Conservation (phyloP, 2,888 invertebrate genomes). For the Cosmia trapezina region DNA sequence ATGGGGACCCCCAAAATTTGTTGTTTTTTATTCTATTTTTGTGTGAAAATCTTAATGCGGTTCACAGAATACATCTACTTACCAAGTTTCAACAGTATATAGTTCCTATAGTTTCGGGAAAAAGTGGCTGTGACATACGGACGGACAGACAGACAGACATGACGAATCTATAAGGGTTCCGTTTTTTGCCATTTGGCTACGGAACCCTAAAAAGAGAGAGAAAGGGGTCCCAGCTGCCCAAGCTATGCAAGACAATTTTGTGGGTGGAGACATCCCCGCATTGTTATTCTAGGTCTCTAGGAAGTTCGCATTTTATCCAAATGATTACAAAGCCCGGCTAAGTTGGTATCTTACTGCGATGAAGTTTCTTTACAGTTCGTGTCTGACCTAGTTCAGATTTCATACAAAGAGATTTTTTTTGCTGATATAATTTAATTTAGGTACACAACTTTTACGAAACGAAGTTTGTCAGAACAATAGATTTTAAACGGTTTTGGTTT, state of each 20-base stretch:
- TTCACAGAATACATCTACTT: no score
- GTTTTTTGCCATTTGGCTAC: no score
- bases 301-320: conserved; percentile 39
- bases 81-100: no score
- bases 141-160: no score
- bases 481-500: not conserved
- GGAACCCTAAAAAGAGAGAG: no score
- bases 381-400: conserved; percentile 39
- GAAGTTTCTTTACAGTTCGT: conserved; percentile 63
- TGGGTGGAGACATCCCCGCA: not conserved
- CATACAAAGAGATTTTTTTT: conserved; percentile 30
- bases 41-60: no score
- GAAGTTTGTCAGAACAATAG: not conserved
- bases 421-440: conserved; percentile 19
- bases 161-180: no score
- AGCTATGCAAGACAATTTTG: conserved; percentile 9
- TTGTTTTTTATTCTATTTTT: no score
- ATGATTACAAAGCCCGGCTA: conserved; percentile 41
- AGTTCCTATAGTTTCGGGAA: no score
- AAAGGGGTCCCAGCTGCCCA: not conserved
- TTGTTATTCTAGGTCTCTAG: conserved; percentile 35
- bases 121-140: no score
- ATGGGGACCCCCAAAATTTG: no score
- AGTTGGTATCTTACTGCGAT: conserved; percentile 55
- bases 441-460: not conserved